Evolutionary conservation across 2,888 invertebrate genomes (phyloP), one percentile per base, ranked within the genome.

Genomic region (Ormia ochracea): DNA sequence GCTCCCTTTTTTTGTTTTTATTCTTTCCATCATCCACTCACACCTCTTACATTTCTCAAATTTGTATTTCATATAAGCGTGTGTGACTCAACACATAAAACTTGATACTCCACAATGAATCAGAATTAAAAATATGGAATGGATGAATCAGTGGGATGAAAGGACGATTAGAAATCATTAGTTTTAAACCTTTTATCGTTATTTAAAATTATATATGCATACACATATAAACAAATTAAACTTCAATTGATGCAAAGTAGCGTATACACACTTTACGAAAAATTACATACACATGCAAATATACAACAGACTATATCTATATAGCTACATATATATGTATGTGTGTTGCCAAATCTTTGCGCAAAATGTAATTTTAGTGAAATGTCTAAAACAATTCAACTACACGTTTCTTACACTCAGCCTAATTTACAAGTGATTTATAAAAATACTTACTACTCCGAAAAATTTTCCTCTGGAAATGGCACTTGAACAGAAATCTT

Each of bases 401-500:
- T 58, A 74, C 52, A 43, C 69, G 54, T 26, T 54, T 78, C 45
- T 19, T 12, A 21, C 28, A 41, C 36, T 45, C 19, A 28, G 45
- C 19, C 2, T 59, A 70, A 59, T 43, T 75, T 70, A 38, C 52
- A 36, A 52, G 17, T 23, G 33, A 14, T 56, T 61, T n/a, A 31
- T 26, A 65, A 10, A n/a, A 3, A 12, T 59, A 75, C 79, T 79
- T 75, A 75, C 75, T 48, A 65, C 66, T 66, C 56, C 45, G 14
- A 38, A 28, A 10, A 52, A 21, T n/a, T 58, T 75, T 59, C 36
- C 59, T 56, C 63, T 45, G 50, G 21, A 70, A 79, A 79, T 79
- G 79, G 79, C 79, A 79, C 79, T 75, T 63, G 52, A 69, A 79
- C 79, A 75, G 79, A 61, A n/a, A n/a, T n/a, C n/a, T 63, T 14